Base-by-base conservation (phyloP, 2,888 invertebrate genomes). In the Trissolcus japonicus region DNA sequence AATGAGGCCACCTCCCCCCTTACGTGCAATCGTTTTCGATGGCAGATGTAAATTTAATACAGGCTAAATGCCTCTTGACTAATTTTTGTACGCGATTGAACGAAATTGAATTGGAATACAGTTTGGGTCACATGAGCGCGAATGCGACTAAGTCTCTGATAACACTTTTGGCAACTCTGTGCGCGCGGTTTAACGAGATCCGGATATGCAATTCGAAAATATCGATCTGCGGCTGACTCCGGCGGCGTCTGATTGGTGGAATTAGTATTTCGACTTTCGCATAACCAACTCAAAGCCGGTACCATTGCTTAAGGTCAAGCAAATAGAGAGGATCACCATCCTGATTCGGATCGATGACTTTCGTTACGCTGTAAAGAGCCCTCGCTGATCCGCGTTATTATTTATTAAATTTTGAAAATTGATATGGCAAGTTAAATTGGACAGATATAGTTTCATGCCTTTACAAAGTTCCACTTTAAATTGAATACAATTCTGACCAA, bases 271-370 rank as follows among this genome's bases (percentile, higher is more conserved):
- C 69, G 57, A 65, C 4, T 59, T n/a, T 9, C 54, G 46, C 59
- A 72, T 72, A 65, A 54, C 65, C 59, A 53, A 59, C 63, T 72
- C 56, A 35, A 72, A 72, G 65, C 54, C 53, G 19, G 60, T 59
- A 65, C 48, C 59, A 46, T 16, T 29, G 35, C 53, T 17, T 57
- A 63, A 59, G 59, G 63, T 59, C 63, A 40, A 43, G 63, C 35
- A 59, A 63, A 71, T 63, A 63, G n/a, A n/a, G n/a, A n/a, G 57
- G 55, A 65, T 54, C n/a, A n/a, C 72, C 40, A 25, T 17, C 14
- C 14, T 29, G 65, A 65, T 53, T 65, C 60, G 60, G 59, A 72
- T 59, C 72, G 59, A 72, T 72, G 62, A 50, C 57, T 62, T 71
- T 51, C 59, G 11, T 35, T 35, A 35, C 11, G 9, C 35, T 11